phyloP scores from a whole-genome alignment of 2,797 vertebrate species.

The Semaprochilodus insignis region DNA sequence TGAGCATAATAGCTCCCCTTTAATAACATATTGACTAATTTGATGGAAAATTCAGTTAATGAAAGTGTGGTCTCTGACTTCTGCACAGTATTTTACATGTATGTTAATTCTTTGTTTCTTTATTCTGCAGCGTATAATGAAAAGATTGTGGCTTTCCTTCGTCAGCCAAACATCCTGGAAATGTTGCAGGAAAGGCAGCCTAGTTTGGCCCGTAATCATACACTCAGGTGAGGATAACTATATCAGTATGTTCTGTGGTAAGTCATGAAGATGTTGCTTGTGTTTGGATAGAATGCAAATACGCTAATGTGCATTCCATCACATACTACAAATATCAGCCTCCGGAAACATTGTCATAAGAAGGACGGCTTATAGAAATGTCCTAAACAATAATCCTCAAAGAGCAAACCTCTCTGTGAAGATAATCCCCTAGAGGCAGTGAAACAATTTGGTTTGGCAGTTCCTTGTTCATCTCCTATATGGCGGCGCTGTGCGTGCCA shows the following conservation, averaged over 20 bases:
- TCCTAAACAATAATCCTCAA: not conserved
- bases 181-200: conserved; percentile 96
- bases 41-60: too few species aligned
- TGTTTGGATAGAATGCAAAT: not conserved
- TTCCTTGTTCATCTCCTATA: not conserved
- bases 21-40: too few species aligned
- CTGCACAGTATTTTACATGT: not conserved
- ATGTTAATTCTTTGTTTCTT: not conserved
- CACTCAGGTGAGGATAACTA: conserved; percentile 83
- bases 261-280: not conserved
- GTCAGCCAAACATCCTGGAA: conserved; percentile 95
- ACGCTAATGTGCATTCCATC: not conserved
- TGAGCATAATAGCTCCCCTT: too few species aligned
- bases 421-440: not conserved
- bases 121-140: conserved; percentile 91
- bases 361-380: not conserved
- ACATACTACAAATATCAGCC: not conserved
- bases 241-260: not conserved
- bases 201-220: conserved; percentile 90
- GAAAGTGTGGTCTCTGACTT: too few species aligned
- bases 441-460: not conserved
- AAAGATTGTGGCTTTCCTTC: conserved; percentile 97
- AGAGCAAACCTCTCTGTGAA: not conserved
- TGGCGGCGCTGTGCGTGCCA: not conserved
- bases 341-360: not conserved